These are phyloP conservation scores for Cossypha heuglini DNA, from an alignment of 2,797 vertebrate genomes.

Conservation along the genomic window DNA sequence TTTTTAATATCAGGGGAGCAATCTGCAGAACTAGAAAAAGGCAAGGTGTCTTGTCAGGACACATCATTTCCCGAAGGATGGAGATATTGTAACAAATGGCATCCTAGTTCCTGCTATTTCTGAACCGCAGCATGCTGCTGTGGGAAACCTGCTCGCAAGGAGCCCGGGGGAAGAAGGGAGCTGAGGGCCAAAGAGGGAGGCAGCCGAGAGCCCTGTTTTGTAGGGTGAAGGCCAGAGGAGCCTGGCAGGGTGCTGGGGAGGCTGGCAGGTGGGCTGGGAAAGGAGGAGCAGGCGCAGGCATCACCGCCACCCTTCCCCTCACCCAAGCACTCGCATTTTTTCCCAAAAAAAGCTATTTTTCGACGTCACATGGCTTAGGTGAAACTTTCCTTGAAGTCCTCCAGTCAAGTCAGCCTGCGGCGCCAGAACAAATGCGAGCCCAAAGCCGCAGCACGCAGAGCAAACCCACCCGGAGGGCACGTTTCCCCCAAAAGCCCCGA, in stretches of 20 bases:
- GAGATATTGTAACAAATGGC: not conserved
- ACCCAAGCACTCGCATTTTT: not conserved
- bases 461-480: not conserved
- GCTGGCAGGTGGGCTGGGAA: not conserved
- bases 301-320: not conserved
- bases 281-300: not conserved
- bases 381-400: slow-evolving; percentile 51
- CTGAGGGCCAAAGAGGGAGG: not conserved
- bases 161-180: fast-evolving
- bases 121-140: not conserved
- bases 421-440: not conserved
- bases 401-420: not conserved
- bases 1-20: not conserved
- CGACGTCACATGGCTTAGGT: not conserved
- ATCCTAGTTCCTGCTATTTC: not conserved
- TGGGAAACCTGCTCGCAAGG: not conserved
- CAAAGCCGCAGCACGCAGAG: not conserved
- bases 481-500: not conserved
- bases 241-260: not conserved
- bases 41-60: not conserved
- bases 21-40: not conserved
- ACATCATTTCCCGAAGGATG: not conserved
- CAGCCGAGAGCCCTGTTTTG: not conserved
- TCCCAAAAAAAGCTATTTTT: not conserved
- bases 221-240: not conserved